Conservation (phyloP, 2,113 vertebrate genomes). For the Suncus etruscus region DNA sequence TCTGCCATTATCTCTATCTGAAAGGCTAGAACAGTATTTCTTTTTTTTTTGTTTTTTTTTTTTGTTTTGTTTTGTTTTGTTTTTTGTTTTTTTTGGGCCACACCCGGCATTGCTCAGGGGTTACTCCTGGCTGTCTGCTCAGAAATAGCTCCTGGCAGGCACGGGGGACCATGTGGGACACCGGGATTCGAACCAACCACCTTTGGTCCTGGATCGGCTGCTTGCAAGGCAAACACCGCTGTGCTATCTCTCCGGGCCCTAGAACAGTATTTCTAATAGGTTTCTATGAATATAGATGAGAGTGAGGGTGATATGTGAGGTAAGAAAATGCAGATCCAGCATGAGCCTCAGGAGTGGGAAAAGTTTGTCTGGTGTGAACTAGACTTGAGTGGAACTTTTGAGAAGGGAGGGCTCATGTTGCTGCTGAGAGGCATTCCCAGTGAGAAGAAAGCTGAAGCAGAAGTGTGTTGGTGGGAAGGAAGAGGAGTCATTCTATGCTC, state of each 20-base stretch:
- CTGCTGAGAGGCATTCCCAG: background rate
- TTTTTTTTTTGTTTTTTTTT: too few relatives aligned
- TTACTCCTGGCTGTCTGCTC: too few relatives aligned
- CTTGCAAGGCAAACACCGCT: too few relatives aligned
- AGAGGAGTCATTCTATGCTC: background rate
- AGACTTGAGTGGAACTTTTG: background rate
- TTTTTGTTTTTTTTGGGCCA: too few relatives aligned
- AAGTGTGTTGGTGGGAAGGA: background rate
- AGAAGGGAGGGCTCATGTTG: background rate
- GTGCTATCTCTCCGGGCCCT: too few relatives aligned
- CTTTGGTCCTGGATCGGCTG: too few relatives aligned
- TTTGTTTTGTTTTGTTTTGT: too few relatives aligned
- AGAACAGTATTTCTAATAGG: background rate
- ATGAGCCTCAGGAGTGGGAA: background rate
- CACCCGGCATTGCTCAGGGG: too few relatives aligned
- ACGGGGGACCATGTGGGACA: too few relatives aligned
- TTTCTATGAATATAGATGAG: background rate
- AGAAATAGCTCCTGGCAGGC: too few relatives aligned
- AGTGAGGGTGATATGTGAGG: background rate
- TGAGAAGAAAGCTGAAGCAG: background rate
- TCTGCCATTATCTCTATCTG: background rate
- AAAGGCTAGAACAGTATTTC: background rate
- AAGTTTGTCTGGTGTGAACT: background rate
- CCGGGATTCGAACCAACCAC: too few relatives aligned
- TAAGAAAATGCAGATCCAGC: background rate